Base-by-base conservation (phyloP, 2,888 invertebrate species). In the Temnothorax unifasciatus region DNA sequence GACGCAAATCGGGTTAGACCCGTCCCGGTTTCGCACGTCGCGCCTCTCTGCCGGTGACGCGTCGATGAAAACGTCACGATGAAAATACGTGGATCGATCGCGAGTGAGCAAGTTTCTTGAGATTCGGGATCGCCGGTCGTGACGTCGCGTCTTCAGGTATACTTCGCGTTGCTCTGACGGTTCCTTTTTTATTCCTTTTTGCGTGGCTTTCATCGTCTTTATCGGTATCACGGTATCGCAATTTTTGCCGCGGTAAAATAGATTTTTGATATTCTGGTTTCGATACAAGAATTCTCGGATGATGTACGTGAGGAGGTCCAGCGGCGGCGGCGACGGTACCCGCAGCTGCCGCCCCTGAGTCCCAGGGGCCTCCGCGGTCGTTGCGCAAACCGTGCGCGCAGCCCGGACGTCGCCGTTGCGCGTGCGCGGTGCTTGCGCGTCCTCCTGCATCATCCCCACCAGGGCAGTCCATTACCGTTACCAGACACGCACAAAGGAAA, bases 401-500 rank as follows among this genome's bases (percentile, higher is more conserved):
- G 85, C 81, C 82, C 81, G 85, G 64, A 54, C 61, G 79, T 82
- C 74, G 84, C 85, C 69, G 71, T 76, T 85, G 91, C 91, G 91
- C 91, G 90, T 92, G 93, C 93, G 94, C 92, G 87, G 89, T 92
- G 90, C 92, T 92, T 92, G 91, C 90, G 92, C 93, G 92, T 92
- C 92, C 93, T 93, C 92, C 93, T 92, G 93, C 93, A 92, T 91
- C 92, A 91, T 93, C 94, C 94, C 94, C 94, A 92, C 90, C 88
- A 87, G 15, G 75, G 61, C 76, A 88, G 57, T 85, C 87, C 89
- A 89, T 91, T 92, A 92, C 93, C 94, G 94, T 93, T 93, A 93
- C 93, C 92, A 92, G 91, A 93, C 93, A 94, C 94, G 93, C 94
- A 94, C 94, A 94, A 94, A 94, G 94, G 94, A 94, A 94, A 94